Evolutionary conservation across 2,113 vertebrate species (phyloP).

Genomic region (Puntigrus tetrazona): DNA sequence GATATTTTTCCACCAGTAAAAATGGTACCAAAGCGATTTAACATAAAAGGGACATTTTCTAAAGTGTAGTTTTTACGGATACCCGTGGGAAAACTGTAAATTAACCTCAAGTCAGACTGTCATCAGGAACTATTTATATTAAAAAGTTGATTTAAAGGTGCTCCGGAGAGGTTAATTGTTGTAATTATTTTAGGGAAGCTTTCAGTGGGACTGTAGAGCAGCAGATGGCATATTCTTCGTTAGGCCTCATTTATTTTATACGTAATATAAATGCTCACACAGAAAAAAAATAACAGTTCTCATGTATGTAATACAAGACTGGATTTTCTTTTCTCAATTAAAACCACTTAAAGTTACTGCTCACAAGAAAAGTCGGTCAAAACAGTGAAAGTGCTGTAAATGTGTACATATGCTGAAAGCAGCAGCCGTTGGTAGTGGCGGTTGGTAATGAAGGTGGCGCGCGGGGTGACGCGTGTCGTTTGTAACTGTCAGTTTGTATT

Average conservation of each 20-base stretch:
- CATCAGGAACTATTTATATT: slow-evolving; percentile 45
- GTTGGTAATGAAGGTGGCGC: slow-evolving; percentile 65
- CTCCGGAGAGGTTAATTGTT: slow-evolving; percentile 46
- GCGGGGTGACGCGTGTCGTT: slow-evolving; percentile 69
- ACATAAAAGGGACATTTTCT: background rate
- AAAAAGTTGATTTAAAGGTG: slow-evolving; percentile 44
- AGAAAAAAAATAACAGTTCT: background rate
- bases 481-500: slow-evolving; percentile 71
- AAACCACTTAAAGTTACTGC: slow-evolving; percentile 14
- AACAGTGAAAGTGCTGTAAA: slow-evolving; percentile 10
- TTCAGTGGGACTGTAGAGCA: slow-evolving; percentile 10
- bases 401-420: slow-evolving; percentile 46
- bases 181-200: slow-evolving; percentile 49
- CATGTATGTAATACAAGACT: background rate
- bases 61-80: background rate
- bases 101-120: slow-evolving; percentile 29
- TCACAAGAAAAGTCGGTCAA: background rate
- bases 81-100: slow-evolving; percentile 36
- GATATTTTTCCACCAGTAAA: background rate
- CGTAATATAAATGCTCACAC: background rate
- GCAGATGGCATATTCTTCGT: slow-evolving; percentile 39
- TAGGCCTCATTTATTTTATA: slow-evolving; percentile 49
- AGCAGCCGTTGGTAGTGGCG: slow-evolving; percentile 38
- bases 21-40: background rate
- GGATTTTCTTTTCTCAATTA: slow-evolving; percentile 2